Base-by-base conservation (phyloP, 2,797 vertebrate species). In the Gymnopithys bicolor region DNA sequence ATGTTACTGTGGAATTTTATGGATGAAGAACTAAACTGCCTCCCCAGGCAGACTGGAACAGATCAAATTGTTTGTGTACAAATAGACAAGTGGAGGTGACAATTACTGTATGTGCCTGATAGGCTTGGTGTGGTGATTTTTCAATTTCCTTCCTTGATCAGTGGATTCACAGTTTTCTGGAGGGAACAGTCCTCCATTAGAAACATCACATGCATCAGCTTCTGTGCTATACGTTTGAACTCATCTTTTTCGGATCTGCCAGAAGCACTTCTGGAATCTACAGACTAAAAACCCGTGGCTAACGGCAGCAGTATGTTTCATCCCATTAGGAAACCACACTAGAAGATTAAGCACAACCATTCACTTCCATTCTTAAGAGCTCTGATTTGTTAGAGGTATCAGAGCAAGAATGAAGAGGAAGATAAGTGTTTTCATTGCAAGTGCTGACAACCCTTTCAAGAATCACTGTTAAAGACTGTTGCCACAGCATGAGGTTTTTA, bases 251-350 rank as follows among this genome's bases (percentile, higher is more conserved):
- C 46, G 78, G 62, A 23, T 78, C 19, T 33, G 66, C 51, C 37
- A 73, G 70, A 86, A 86, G 69, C 30, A 62, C 62, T 79, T 84
- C 59, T 87, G 58, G 46, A 71, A 93, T 28, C n/a, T 19, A 66
- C 10, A 17, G n/a, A 88, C 43, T 62, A 15, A 81, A 89, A 87
- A 11, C 10, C 43, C 15, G 32, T 22, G 17, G 48, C 60, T 86
- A 93, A 80, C 9, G 14, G 56, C 85, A 89, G 60, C 33, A 32
- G 32, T 19, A 67, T 30, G 35, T 63, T 90, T 84, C n/a, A 70
- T 39, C 70, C 70, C 74, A 84, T 55, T 21, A 80, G 43, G 51
- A 63, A 87, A 63, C 32, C 3, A 5, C n/a, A 24, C 22, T 17
- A 69, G 46, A 79, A 89, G 55, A 82, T 19, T 22, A 64, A 71